These are phyloP conservation scores for Garrulus glandarius DNA, from an alignment of 2,797 vertebrate genomes.

Conservation along the genomic window DNA sequence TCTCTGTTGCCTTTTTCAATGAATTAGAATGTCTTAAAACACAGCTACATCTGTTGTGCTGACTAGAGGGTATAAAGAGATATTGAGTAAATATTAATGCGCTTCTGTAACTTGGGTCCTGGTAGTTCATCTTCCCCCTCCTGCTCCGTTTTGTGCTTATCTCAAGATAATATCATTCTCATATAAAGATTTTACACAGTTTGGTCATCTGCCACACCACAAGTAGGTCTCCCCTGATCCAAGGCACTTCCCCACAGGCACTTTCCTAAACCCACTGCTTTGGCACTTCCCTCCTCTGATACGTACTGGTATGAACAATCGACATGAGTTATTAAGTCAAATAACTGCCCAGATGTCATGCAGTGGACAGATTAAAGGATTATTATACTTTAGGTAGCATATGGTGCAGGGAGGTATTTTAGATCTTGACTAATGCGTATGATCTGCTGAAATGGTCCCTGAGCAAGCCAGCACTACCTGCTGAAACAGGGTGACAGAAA, in stretches of 20 bases:
- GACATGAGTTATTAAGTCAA: slow-evolving; percentile 57
- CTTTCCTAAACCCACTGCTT: background rate
- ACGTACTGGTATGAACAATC: slow-evolving; percentile 23
- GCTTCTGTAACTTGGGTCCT: background rate
- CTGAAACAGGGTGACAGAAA: slow-evolving; percentile 39
- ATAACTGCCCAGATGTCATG: slow-evolving; percentile 67
- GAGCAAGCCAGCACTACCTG: slow-evolving; percentile 56
- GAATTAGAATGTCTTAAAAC: slow-evolving; percentile 68
- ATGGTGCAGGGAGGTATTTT: slow-evolving; percentile 45
- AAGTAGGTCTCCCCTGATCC: background rate
- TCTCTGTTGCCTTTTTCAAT: slow-evolving; percentile 49
- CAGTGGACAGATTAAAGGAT: slow-evolving; percentile 66
- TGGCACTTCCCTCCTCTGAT: background rate
- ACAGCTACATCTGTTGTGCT: slow-evolving; percentile 75
- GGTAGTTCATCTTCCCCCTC: background rate
- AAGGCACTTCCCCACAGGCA: background rate
- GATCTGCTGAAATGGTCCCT: slow-evolving; percentile 54
- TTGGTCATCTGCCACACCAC: background rate
- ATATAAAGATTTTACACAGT: background rate
- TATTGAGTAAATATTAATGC: slow-evolving; percentile 73
- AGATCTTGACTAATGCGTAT: slow-evolving; percentile 62
- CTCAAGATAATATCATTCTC: background rate
- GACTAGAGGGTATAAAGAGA: slow-evolving; percentile 74
- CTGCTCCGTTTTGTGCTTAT: background rate
- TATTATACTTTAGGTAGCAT: slow-evolving; percentile 66